phyloP scores from a whole-genome alignment of 2,113 vertebrate species.

The Ceyx cyanopectus region DNA sequence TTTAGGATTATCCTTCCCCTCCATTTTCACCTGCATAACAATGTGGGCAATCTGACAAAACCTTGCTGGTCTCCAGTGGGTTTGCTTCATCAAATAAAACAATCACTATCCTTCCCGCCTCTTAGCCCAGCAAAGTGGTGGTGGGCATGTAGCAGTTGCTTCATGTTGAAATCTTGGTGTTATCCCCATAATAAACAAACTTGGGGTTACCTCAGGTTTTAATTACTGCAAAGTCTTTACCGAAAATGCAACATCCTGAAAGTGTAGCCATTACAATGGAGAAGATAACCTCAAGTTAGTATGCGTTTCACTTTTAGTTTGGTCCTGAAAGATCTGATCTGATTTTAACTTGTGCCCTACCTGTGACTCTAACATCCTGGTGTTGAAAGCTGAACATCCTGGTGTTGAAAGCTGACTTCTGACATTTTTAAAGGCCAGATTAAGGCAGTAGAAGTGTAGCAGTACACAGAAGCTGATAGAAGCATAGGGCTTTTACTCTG shows the following conservation, averaged over 20 bases:
- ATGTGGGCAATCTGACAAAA: background rate
- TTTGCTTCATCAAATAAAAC: background rate
- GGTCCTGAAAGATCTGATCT: background rate
- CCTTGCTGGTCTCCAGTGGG: background rate
- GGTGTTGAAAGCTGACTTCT: background rate
- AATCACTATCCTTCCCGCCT: background rate
- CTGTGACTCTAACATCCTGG: background rate
- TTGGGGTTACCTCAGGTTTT: background rate
- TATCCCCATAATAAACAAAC: background rate
- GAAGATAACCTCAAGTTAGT: background rate
- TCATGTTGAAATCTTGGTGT: background rate
- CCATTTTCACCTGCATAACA: background rate
- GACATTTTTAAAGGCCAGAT: background rate
- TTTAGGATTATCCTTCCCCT: accelerated
- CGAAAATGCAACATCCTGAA: background rate
- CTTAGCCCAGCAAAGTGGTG: background rate
- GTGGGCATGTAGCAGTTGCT: background rate
- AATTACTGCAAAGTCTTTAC: background rate
- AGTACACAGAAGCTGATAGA: background rate
- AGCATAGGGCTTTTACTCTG: background rate
- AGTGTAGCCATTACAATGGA: background rate
- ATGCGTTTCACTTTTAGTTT: background rate
- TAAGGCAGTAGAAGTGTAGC: background rate
- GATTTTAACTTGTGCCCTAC: background rate
- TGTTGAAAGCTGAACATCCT: background rate